Evolutionary conservation across 35 echinoderm and acorn worm species (phyloP), one percentile per base, ranked within the genome.

Genomic region (Apostichopus parvimensis): DNA sequence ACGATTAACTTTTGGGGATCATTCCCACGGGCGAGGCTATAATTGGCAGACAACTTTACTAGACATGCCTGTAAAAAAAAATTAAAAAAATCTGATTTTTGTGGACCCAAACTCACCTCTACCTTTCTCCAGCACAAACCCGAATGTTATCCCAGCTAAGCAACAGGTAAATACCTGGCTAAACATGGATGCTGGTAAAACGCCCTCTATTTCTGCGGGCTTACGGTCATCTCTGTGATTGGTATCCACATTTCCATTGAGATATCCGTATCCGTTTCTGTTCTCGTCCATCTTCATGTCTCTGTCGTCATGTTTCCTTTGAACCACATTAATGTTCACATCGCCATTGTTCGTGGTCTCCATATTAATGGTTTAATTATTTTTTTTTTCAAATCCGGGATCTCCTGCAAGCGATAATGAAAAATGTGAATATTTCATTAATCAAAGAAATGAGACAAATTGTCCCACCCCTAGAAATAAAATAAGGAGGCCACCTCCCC

Each of bases 121-220:
- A 54, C 97, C 97, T 59, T 98, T 98, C 79, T 98, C 97, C 73
- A 94, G 87, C 1, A 79, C 82, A 76, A 98, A 87, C 55, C 97
- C 97, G 86, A 98, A 98, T 21, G 94, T 78, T 54, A 93, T 53
- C 6, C 97, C 97, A 18, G 95, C 87, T 1, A 79, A 22, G 26
- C 91, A 20, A 79, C 97, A 93, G 15, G 85, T 77, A 7, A 92
- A 15, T n/a, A 98, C 60, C 23, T 92, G 80, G 24, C 62, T 81
- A 23, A 66, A 54, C 53, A 56, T 28, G 9, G 85, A 20, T 7
- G 6, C n/a, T 56, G 25, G 1, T 17, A 54, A 15, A 8, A 11
- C 7, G 0, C 0, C 18, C 17, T 34, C 53, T 53, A 54, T 56
- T 45, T 56, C 79, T 9, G 17, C 14, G 79, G 79, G 18, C 11